phyloP scores from a whole-genome alignment of 2,888 invertebrate species.

The Euplexia lucipara region DNA sequence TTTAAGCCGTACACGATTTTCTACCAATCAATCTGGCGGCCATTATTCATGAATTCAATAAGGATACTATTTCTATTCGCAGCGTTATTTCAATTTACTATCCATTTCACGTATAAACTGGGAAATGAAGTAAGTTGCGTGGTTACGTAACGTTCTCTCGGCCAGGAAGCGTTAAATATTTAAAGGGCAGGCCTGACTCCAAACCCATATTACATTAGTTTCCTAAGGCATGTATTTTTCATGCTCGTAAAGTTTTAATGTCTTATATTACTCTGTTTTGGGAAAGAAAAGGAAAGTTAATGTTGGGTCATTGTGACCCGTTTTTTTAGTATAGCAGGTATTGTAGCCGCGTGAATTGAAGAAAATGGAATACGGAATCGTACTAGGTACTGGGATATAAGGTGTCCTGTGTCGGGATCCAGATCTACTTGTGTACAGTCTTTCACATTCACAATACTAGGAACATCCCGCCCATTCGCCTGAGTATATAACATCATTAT shows the following conservation, averaged over 20 bases:
- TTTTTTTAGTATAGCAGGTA: too few relatives aligned
- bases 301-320: background rate
- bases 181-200: conserved; percentile 30
- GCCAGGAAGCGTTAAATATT: conserved; percentile 49
- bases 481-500: too few relatives aligned
- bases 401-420: too few relatives aligned
- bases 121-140: conserved; percentile 21
- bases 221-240: conserved; percentile 37
- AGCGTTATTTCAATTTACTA: conserved; percentile 27
- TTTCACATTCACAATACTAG: too few relatives aligned
- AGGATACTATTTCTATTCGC: background rate
- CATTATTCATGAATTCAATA: conserved; percentile 6
- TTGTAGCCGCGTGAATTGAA: too few relatives aligned
- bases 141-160: conserved; percentile 18
- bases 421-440: too few relatives aligned
- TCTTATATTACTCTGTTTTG: conserved; percentile 13
- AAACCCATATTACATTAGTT: conserved; percentile 21
- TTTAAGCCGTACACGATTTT: background rate
- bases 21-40: background rate
- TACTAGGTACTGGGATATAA: too few relatives aligned
- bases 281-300: background rate
- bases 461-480: too few relatives aligned
- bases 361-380: too few relatives aligned
- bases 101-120: conserved; percentile 28
- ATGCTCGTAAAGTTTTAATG: conserved; percentile 48